A percentile compares a stretch with the other conserved stretches of the same genome.
These are phyloP conservation scores for Globodera ellingtonae DNA, from an alignment of 1,140 invertebrate species.

Conservation along the genomic window DNA sequence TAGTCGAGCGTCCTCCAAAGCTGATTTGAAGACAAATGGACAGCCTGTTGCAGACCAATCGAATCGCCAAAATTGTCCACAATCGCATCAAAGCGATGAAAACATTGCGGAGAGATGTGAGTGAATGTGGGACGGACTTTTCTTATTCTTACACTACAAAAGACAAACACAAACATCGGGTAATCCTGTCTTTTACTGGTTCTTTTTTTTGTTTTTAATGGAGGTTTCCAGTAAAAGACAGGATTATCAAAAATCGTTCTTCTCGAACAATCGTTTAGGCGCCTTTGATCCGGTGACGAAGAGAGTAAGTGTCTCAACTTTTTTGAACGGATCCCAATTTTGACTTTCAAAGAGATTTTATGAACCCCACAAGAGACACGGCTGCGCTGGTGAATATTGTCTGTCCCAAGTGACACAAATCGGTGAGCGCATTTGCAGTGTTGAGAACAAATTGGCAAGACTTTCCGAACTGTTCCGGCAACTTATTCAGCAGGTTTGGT, in stretches of 20 bases:
- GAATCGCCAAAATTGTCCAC: too few relatives aligned
- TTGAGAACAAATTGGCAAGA: constrained; percentile 24
- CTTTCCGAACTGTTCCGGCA: constrained; percentile 14
- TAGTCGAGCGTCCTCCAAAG: too few relatives aligned
- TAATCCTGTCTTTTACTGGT: too few relatives aligned
- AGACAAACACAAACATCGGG: not conserved
- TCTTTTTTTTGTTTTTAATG: too few relatives aligned
- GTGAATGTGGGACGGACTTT: not conserved
- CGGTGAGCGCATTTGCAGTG: constrained; percentile 20
- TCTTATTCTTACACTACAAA: too few relatives aligned
- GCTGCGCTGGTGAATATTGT: constrained; percentile 19
- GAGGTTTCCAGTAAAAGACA: too few relatives aligned
- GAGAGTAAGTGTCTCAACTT: not conserved
- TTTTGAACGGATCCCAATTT: not conserved
- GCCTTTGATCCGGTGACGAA: constrained; percentile 9
- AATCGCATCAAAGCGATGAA: too few relatives aligned
- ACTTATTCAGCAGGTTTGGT: not conserved
- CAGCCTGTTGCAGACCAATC: too few relatives aligned
- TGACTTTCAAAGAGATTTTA: constrained; percentile 14
- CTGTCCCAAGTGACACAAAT: constrained; percentile 27
- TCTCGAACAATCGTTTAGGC: not conserved
- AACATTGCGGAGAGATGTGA: too few relatives aligned
- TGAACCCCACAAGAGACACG: constrained; percentile 18
- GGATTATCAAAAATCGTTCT: not conserved
- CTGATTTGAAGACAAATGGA: too few relatives aligned